These are phyloP conservation scores for Gadus macrocephalus DNA, from an alignment of 2,113 vertebrate species.

Conservation along the genomic window DNA sequence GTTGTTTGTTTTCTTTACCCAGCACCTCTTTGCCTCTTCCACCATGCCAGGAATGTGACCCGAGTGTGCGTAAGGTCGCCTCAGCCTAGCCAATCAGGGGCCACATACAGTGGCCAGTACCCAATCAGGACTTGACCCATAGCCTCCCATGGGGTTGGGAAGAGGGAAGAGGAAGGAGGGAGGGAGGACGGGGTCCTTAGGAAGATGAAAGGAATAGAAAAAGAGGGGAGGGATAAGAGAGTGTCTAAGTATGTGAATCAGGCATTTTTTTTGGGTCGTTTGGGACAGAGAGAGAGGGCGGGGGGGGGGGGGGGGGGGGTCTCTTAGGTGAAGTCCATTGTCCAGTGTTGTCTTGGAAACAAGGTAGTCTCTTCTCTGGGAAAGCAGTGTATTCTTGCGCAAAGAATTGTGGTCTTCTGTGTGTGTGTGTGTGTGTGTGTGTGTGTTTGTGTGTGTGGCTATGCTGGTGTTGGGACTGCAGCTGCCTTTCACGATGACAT, in stretches of 20 bases:
- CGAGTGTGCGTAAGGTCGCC: slow-evolving; percentile 44
- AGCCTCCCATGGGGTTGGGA: slow-evolving; percentile 38
- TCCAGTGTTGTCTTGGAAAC: slow-evolving; percentile 68
- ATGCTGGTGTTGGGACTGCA: slow-evolving; percentile 9
- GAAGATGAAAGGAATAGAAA: slow-evolving; percentile 18
- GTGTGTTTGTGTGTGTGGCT: slow-evolving; percentile 11
- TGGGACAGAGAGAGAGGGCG: no score
- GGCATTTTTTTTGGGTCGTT: slow-evolving; percentile 25
- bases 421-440: slow-evolving; percentile 17
- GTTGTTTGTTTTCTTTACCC: slow-evolving; percentile 50
- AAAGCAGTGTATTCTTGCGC: slow-evolving; percentile 53
- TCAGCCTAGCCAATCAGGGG: slow-evolving; percentile 40
- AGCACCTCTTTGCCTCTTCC: slow-evolving; percentile 31
- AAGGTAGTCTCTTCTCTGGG: slow-evolving; percentile 46
- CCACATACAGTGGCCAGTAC: slow-evolving; percentile 59
- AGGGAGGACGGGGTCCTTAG: slow-evolving; percentile 36
- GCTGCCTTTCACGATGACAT: neutral
- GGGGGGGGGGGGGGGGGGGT: slow-evolving; percentile 8
- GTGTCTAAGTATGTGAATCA: slow-evolving; percentile 31
- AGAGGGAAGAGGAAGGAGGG: slow-evolving; percentile 36
- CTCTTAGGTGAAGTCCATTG: slow-evolving; percentile 48
- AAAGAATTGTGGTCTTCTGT: slow-evolving; percentile 31
- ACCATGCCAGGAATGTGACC: slow-evolving; percentile 40
- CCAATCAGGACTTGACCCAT: slow-evolving; percentile 45
- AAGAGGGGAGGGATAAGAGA: slow-evolving; percentile 24